Evolutionary conservation across 2,888 invertebrate genomes (phyloP).

Genomic region (Osedax fenrisi): DNA sequence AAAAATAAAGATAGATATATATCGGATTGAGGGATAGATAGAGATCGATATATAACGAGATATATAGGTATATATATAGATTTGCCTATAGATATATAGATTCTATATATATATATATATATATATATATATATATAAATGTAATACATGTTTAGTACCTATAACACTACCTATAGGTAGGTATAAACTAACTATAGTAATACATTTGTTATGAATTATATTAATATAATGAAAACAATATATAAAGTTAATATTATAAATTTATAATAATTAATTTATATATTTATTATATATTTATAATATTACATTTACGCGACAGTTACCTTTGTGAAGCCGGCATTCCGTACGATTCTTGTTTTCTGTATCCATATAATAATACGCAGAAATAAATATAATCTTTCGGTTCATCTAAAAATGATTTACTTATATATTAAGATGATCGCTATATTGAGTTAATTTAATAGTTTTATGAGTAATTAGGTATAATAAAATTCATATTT

Average conservation of each 20-base stretch:
- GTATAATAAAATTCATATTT: too few relatives aligned
- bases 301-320: neutral
- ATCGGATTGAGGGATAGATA: too few relatives aligned
- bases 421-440: too few relatives aligned
- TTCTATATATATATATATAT: neutral
- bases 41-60: neutral
- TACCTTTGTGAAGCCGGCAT: neutral
- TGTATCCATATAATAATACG: neutral
- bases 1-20: too few relatives aligned
- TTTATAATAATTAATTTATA: neutral
- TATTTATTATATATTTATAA: neutral
- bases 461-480: too few relatives aligned
- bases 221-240: neutral
- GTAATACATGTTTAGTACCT: too few relatives aligned
- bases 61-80: neutral
- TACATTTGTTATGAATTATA: neutral
- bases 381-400: neutral
- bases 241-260: neutral
- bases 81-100: neutral
- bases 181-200: neutral
- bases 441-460: too few relatives aligned
- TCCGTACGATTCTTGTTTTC: neutral
- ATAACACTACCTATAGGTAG: neutral
- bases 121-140: neutral
- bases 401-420: too few relatives aligned